A percentile compares a stretch with the other conserved stretches of the same genome.
Evolutionary conservation across 1,140 invertebrate species (phyloP).

Genomic region (Aphidius gifuensis): DNA sequence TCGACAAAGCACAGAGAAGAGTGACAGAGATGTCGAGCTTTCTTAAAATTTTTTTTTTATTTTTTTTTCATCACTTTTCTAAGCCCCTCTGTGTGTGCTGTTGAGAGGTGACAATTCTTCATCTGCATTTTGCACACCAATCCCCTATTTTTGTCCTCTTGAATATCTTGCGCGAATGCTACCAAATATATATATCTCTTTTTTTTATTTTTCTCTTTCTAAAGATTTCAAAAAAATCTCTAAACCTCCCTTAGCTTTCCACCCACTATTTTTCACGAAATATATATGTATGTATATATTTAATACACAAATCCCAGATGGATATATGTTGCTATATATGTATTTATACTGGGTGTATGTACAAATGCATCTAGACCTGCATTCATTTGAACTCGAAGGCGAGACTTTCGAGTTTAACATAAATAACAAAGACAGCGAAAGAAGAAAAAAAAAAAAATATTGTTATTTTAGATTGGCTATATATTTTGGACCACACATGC

Average conservation of each 20-base stretch:
- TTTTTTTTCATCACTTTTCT: constrained; percentile 25
- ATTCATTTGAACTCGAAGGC: constrained; percentile 14
- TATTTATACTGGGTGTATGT: neutral
- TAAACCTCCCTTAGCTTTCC: constrained; percentile 36
- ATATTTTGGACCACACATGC: constrained; percentile 18
- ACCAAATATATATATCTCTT: no score
- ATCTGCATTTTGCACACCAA: constrained; percentile 32
- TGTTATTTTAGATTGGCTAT: neutral
- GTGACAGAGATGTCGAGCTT: neutral
- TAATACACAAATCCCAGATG: neutral
- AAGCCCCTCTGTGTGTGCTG: constrained; percentile 16
- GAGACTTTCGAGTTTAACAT: neutral
- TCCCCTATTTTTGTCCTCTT: no score
- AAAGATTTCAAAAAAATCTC: constrained; percentile 28
- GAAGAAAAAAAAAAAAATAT: no score
- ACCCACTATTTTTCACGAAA: neutral
- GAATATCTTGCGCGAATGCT: no score
- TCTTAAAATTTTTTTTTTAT: neutral
- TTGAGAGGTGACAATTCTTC: constrained; percentile 48
- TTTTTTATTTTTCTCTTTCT: no score
- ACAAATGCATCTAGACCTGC: neutral
- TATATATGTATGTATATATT: constrained; percentile 6
- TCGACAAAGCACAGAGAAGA: constrained; percentile 12
- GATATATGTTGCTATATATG: neutral
- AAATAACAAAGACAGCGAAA: no score